Evolutionary conservation across 2,888 invertebrate species (phyloP).

Genomic region (Eristalis arbustorum): DNA sequence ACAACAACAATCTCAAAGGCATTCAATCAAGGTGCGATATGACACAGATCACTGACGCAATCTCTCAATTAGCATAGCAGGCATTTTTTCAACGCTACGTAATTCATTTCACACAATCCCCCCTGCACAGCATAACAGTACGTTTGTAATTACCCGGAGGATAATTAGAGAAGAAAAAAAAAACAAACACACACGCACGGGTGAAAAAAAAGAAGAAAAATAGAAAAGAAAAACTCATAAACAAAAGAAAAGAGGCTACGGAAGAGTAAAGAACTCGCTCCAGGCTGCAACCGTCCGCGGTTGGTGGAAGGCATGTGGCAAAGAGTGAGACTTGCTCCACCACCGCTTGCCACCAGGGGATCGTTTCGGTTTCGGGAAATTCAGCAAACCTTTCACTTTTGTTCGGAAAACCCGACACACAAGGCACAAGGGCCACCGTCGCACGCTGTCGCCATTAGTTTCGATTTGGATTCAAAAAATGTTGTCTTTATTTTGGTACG

Average conservation of each 20-base stretch:
- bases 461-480: constrained; percentile 58
- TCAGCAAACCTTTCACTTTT: constrained; percentile 66
- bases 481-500: not conserved
- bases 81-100: constrained; percentile 63
- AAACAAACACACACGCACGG: not conserved
- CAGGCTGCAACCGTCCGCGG: not conserved
- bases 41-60: constrained; percentile 69
- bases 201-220: not conserved
- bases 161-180: not conserved
- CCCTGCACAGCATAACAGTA: constrained; percentile 39
- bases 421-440: constrained; percentile 49
- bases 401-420: constrained; percentile 10
- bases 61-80: constrained; percentile 53
- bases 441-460: constrained; percentile 30
- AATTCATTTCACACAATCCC: constrained; percentile 37
- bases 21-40: constrained; percentile 54
- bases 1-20: constrained; percentile 17
- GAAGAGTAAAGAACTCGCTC: not conserved
- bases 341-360: not conserved
- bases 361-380: constrained; percentile 49
- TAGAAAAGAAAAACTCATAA: not conserved
- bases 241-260: not conserved
- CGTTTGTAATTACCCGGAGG: constrained; percentile 35
- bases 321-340: not conserved
- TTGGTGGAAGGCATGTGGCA: not conserved